These are phyloP conservation scores for Lypha dubia DNA, from an alignment of 2,888 invertebrate species.

Conservation along the genomic window DNA sequence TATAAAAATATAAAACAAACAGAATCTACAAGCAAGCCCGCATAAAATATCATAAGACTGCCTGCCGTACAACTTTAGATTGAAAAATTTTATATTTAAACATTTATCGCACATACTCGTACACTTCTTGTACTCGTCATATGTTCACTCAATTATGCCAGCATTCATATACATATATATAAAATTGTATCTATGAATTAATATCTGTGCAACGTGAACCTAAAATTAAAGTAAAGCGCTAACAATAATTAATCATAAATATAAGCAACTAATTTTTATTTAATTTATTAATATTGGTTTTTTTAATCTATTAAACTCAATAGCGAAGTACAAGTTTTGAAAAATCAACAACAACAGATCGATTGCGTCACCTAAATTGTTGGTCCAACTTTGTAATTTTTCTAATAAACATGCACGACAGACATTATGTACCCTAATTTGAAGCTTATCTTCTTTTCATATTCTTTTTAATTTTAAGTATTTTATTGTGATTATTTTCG, in stretches of 20 bases:
- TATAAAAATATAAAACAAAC: conserved; percentile 24
- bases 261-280: neutral
- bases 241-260: conserved; percentile 39
- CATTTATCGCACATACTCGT: neutral
- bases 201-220: conserved; percentile 52
- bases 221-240: conserved; percentile 23
- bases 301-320: neutral
- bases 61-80: neutral
- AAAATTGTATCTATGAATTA: neutral
- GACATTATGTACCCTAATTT: too few species aligned
- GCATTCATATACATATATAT: too few species aligned
- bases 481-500: too few species aligned
- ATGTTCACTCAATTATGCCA: neutral
- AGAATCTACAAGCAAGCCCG: conserved; percentile 18
- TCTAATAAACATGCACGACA: too few species aligned
- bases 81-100: neutral
- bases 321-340: too few species aligned
- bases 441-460: too few species aligned
- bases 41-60: conserved; percentile 3
- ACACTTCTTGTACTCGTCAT: neutral
- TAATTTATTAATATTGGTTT: neutral
- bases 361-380: too few species aligned
- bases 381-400: too few species aligned
- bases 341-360: too few species aligned
- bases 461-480: too few species aligned